Evolutionary conservation across 2,888 invertebrate species (phyloP).

Genomic region (Blastobasis adustella): DNA sequence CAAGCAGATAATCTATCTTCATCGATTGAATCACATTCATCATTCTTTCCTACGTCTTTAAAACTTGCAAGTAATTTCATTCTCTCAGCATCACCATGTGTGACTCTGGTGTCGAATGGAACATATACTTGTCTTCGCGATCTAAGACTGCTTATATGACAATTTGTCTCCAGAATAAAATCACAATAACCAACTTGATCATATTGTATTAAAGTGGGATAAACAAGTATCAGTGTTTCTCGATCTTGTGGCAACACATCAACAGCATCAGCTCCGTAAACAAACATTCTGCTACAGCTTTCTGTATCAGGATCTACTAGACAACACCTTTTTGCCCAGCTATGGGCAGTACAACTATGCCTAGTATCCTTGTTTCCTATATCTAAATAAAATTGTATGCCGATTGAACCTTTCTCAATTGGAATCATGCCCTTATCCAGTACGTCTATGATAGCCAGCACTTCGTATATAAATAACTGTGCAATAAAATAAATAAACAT

Average conservation of each 20-base stretch:
- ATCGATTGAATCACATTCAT: constrained; percentile 37
- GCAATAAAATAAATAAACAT: constrained; percentile 23
- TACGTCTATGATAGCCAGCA: constrained; percentile 28
- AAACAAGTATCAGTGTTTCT: constrained; percentile 35
- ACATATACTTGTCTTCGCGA: constrained; percentile 25
- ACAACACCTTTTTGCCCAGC: constrained; percentile 38
- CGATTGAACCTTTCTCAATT: constrained; percentile 38
- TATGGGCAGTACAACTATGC: constrained; percentile 27
- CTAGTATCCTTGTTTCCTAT: constrained; percentile 35
- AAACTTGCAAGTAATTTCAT: background rate
- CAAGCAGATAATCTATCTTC: constrained; percentile 42
- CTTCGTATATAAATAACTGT: constrained; percentile 14
- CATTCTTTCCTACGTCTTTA: constrained; percentile 9
- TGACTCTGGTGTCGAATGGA: constrained; percentile 41
- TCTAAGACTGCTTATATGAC: constrained; percentile 18
- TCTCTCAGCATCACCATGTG: constrained; percentile 2
- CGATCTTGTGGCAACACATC: constrained; percentile 32
- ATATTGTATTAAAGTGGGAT: constrained; percentile 39
- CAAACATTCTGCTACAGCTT: constrained; percentile 31
- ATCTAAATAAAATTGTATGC: constrained; percentile 47
- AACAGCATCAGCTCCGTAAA: constrained; percentile 24
- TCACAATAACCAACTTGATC: constrained; percentile 46
- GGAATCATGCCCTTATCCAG: constrained; percentile 48
- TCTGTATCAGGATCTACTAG: constrained; percentile 26
- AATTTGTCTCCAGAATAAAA: constrained; percentile 31